Evolutionary conservation across 2,888 invertebrate species (phyloP).

Genomic region (Anodontia alba): DNA sequence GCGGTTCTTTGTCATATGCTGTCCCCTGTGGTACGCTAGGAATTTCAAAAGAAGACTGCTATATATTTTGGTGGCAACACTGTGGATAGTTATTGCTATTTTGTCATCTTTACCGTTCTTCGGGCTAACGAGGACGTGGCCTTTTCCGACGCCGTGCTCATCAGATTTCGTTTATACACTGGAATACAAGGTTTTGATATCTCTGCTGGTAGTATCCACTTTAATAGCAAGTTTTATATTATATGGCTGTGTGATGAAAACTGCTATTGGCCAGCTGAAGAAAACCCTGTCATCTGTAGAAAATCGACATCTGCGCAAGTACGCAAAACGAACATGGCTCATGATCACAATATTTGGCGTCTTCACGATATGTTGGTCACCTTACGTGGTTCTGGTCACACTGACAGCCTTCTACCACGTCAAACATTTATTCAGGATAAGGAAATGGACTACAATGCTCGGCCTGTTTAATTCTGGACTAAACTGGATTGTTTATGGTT

Average conservation of each 20-base stretch:
- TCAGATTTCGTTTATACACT: constrained; percentile 7
- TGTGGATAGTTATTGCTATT: neutral
- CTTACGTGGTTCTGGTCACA: constrained; percentile 1
- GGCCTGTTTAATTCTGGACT: constrained; percentile 37
- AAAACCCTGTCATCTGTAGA: neutral
- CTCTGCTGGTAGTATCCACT: neutral
- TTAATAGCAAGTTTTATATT: neutral
- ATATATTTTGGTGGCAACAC: neutral
- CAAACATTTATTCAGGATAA: constrained; percentile 4
- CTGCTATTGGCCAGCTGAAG: neutral
- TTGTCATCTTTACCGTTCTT: neutral
- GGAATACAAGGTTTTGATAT: neutral
- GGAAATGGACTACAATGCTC: constrained; percentile 1
- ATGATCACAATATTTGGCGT: constrained; percentile 16
- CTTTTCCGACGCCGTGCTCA: neutral
- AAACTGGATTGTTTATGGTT: constrained; percentile 42
- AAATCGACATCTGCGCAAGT: neutral
- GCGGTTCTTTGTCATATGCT: constrained; percentile 3
- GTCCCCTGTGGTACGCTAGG: constrained; percentile 9
- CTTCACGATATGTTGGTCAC: constrained; percentile 3
- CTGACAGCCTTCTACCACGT: neutral
- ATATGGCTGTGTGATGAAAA: constrained; percentile 4
- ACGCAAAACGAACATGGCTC: constrained; percentile 10
- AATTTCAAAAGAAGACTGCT: neutral
- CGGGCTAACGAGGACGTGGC: neutral